These are phyloP conservation scores for Parthenolecanium corni DNA, from an alignment of 2,888 invertebrate species.

Conservation along the genomic window DNA sequence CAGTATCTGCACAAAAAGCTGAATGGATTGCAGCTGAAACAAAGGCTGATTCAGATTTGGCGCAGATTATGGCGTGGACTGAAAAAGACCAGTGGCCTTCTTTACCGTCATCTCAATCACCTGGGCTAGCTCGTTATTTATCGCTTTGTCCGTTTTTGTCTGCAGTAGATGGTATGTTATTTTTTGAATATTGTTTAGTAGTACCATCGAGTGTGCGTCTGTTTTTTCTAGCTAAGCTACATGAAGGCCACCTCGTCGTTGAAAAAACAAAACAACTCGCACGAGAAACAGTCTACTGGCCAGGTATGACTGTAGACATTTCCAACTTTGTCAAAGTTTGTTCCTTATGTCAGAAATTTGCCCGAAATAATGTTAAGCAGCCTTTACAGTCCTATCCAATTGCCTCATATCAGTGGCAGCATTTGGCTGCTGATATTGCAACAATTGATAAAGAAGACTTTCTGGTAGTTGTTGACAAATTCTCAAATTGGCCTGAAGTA, in stretches of 20 bases:
- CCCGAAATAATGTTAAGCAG: constrained; percentile 3
- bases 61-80: neutral
- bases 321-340: neutral
- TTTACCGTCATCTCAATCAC: neutral
- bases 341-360: neutral
- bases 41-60: neutral
- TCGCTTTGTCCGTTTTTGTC: neutral
- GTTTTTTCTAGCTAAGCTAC: neutral
- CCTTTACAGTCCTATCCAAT: neutral
- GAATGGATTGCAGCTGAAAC: neutral
- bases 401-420: neutral
- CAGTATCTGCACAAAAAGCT: neutral
- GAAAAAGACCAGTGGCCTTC: neutral
- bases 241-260: neutral
- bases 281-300: neutral
- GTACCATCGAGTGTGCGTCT: neutral
- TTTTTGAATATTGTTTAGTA: neutral
- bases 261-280: neutral
- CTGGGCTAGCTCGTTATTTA: too few species aligned
- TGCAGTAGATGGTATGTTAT: neutral
- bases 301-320: neutral
- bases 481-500: neutral
- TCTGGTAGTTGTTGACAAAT: neutral
- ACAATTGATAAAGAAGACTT: neutral
- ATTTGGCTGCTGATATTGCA: neutral